A percentile compares a stretch with the other conserved stretches of the same genome.
Conservation (phyloP, 2,113 vertebrate species). For the Cinclus cinclus region DNA sequence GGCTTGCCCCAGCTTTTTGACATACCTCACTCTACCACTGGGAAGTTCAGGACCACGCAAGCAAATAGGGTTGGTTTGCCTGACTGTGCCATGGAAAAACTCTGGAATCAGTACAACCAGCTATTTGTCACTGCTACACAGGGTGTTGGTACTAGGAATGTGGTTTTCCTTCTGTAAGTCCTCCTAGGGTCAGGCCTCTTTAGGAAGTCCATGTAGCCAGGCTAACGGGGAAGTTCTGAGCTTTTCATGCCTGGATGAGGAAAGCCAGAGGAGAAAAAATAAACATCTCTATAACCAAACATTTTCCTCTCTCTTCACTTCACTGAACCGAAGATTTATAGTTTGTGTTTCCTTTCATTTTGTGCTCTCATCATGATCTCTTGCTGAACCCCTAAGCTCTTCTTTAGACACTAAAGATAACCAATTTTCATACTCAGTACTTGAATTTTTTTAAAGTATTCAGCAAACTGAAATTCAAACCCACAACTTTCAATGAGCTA, state of each 20-base stretch:
- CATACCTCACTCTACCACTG: background rate
- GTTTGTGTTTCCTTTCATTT: background rate
- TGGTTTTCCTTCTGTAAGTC: background rate
- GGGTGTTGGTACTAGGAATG: background rate
- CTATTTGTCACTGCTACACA: background rate
- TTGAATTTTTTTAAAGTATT: background rate
- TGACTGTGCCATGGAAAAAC: background rate
- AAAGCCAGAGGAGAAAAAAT: background rate
- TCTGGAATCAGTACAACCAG: background rate
- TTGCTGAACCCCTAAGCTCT: background rate
- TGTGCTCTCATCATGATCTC: background rate
- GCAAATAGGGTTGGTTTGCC: background rate
- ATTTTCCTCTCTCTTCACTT: background rate
- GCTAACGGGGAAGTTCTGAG: background rate
- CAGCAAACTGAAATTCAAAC: background rate
- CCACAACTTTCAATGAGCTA: background rate
- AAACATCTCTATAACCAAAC: background rate
- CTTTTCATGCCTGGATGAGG: background rate
- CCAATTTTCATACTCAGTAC: background rate
- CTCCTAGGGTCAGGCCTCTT: background rate
- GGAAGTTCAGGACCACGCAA: background rate
- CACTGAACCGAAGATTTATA: background rate
- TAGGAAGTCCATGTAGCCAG: background rate
- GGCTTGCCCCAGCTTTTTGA: background rate
- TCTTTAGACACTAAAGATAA: background rate